Base-by-base conservation (phyloP, 1,140 invertebrate species). In the Anoplophora glabripennis region DNA sequence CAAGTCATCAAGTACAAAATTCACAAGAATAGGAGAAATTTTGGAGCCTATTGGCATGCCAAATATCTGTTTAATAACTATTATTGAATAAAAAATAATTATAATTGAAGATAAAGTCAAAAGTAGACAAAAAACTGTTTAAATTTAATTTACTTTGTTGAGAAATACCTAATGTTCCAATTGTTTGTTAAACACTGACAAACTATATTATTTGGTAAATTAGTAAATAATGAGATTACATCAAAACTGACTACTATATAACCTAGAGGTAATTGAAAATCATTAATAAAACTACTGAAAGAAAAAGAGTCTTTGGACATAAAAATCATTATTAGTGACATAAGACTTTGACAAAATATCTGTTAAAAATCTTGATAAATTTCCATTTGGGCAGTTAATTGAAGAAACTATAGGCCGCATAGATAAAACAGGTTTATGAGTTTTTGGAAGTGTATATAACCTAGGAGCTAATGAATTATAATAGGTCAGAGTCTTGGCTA, bases 391-490 rank as follows among this genome's bases (percentile, higher is more conserved):
- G 10, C 46, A 12, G 18, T 28, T 38, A 7, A 45, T 28, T n/a
- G 35, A 42, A 11, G 37, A 28, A 0, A 58, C 56, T 42, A 53
- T 58, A 10, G 48, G 40, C 15, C 48, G 21, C 34, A 51, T 34
- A 5, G 48, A 48, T 4, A 58, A 15, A 11, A 28, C 28, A 12
- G 46, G 44, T 57, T 57, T 48, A 48, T 57, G 36, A 4, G 47
- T 36, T 38, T 57, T 57, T 8, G 46, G 35, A 15, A 49, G n/a
- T n/a, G 49, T 10, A n/a, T 52, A 40, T 28, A 52, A 52, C 21
- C 17, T 37, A n/a, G 49, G 49, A 9, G 35, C 1, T 7, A 38
- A 12, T n/a, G 35, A 12, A 40, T 52, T 37, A 52, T 40, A 52
- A 40, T 10, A 38, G 9, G 49, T 37, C 4, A 36, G 7, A 4